Conservation (phyloP, 1,140 invertebrate genomes). For the Phthorimaea operculella region DNA sequence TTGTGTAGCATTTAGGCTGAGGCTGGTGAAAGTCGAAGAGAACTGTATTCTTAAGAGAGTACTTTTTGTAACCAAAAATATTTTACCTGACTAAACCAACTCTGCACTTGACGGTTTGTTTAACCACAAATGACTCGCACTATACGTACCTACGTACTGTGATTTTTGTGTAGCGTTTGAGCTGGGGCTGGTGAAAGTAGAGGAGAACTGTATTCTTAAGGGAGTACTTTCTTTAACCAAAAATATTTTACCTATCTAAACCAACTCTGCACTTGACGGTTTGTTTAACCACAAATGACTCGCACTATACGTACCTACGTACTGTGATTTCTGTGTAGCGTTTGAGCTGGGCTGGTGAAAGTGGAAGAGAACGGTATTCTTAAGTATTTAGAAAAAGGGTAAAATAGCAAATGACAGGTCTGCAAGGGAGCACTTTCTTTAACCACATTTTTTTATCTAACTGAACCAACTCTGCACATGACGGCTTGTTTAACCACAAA, state of each 20-base stretch:
- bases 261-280: constrained; percentile 63
- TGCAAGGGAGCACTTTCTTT: too few relatives aligned
- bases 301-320: constrained; percentile 39
- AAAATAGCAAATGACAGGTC: too few relatives aligned
- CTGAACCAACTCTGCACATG: constrained; percentile 59
- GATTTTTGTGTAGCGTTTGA: constrained; percentile 33
- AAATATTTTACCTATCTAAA: constrained; percentile 4
- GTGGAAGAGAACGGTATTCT: too few relatives aligned
- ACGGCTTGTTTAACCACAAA: constrained; percentile 67
- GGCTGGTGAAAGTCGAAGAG: too few relatives aligned
- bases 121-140: constrained; percentile 65
- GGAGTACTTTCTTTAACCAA: too few relatives aligned
- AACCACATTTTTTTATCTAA: too few relatives aligned
- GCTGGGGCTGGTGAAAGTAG: too few relatives aligned
- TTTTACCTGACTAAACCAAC: constrained; percentile 25
- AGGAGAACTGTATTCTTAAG: too few relatives aligned
- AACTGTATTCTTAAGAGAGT: too few relatives aligned
- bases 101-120: constrained; percentile 66
- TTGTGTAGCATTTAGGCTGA: neutral
- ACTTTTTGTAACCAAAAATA: too few relatives aligned
- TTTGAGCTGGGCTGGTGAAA: too few relatives aligned
- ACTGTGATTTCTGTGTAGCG: constrained; percentile 36
- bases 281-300: constrained; percentile 67
- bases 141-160: constrained; percentile 33
- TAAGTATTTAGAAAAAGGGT: too few relatives aligned